phyloP scores from a whole-genome alignment of 2,888 invertebrate genomes.

The Merodon equestris region DNA sequence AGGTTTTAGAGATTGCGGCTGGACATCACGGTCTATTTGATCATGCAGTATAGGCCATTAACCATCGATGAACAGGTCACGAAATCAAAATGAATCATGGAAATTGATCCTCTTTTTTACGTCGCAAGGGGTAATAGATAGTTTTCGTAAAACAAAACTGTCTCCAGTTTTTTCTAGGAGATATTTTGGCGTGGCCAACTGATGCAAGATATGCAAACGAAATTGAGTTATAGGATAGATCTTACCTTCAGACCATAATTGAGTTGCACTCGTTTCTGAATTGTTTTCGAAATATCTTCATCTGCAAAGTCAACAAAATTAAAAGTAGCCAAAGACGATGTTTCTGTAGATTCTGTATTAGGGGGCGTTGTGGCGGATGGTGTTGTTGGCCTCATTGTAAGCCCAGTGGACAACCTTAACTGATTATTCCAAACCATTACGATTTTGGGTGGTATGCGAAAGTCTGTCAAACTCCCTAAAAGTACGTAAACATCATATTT shows the following conservation, averaged over 20 bases:
- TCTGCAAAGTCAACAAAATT: slow-evolving; percentile 26
- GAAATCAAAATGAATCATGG: too few species aligned
- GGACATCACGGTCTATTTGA: too few species aligned
- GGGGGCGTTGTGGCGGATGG: slow-evolving; percentile 30
- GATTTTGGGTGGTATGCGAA: slow-evolving; percentile 75
- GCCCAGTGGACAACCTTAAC: slow-evolving; percentile 71
- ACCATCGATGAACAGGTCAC: too few species aligned
- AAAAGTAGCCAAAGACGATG: slow-evolving; percentile 34
- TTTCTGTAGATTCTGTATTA: slow-evolving; percentile 34
- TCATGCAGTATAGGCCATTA: too few species aligned
- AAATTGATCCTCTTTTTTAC: too few species aligned
- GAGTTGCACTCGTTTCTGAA: slow-evolving; percentile 83
- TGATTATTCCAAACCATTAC: slow-evolving; percentile 76
- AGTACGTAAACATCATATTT: neutral
- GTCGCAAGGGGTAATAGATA: too few species aligned
- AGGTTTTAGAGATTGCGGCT: too few species aligned
- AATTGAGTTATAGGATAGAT: too few species aligned
- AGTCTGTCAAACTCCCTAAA: slow-evolving; percentile 74
- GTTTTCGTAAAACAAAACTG: too few species aligned
- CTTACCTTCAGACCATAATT: slow-evolving; percentile 85
- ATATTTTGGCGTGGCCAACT: too few species aligned
- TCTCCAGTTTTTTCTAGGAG: too few species aligned
- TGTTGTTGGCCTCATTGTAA: slow-evolving; percentile 45
- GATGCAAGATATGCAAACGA: too few species aligned
- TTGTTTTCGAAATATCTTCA: slow-evolving; percentile 84